These are phyloP conservation scores for Papilio polyxenes DNA, from an alignment of 1,140 invertebrate genomes.

Conservation along the genomic window DNA sequence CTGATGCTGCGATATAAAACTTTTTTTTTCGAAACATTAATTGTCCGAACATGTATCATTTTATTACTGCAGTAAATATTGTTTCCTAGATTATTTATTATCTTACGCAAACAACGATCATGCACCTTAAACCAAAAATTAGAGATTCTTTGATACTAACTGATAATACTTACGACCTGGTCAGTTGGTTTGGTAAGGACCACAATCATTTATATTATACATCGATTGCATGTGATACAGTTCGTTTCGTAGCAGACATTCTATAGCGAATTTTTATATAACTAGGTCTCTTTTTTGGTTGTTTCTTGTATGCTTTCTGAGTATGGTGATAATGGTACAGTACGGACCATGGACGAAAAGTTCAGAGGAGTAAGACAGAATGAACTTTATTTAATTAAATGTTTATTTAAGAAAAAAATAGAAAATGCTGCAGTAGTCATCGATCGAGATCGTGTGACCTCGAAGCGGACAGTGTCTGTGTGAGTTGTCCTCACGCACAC, in stretches of 20 bases:
- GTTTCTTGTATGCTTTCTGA: background rate
- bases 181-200: background rate
- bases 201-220: background rate
- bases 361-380: too few relatives aligned
- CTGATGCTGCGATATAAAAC: too few relatives aligned
- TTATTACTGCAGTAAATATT: background rate
- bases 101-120: too few relatives aligned
- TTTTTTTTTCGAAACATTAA: too few relatives aligned
- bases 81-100: background rate
- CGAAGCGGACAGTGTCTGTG: slow-evolving; percentile 50
- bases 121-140: too few relatives aligned
- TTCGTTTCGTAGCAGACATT: background rate
- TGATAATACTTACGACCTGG: background rate
- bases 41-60: background rate
- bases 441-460: slow-evolving; percentile 69
- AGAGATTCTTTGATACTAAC: too few relatives aligned
- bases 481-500: slow-evolving; percentile 64
- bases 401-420: background rate
- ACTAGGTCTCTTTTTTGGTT: background rate
- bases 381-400: background rate
- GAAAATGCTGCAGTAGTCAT: slow-evolving; percentile 47
- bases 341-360: background rate
- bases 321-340: background rate
- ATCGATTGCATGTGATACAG: too few relatives aligned
- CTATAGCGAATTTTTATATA: background rate